Conservation (phyloP, 2,888 invertebrate genomes). For the Drosophila mettleri region DNA sequence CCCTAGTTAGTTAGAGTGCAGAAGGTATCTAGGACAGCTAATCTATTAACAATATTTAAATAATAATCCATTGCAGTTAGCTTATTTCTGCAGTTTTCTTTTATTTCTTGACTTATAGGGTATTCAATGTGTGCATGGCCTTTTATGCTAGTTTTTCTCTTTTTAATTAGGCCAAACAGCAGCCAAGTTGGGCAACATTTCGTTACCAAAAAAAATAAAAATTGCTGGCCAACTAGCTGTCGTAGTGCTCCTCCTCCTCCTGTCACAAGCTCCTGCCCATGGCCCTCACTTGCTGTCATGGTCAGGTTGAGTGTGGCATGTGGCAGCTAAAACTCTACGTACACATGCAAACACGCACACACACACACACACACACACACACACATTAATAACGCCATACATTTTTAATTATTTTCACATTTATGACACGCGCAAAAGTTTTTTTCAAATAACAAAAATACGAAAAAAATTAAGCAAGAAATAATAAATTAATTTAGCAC, state of each 20-base stretch:
- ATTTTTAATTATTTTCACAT: conserved; percentile 64
- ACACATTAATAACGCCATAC: conserved; percentile 40
- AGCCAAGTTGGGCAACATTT: conserved; percentile 62
- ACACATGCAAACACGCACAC: too few species aligned
- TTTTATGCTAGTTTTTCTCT: conserved; percentile 63
- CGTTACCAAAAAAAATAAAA: conserved; percentile 64
- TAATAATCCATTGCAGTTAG: too few species aligned
- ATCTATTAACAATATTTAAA: neutral
- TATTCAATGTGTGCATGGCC: conserved; percentile 8
- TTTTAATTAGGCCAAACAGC: conserved; percentile 71
- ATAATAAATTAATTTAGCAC: conserved; percentile 42
- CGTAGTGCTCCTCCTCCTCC: conserved; percentile 12
- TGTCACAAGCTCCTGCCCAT: neutral
- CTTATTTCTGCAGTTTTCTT: neutral
- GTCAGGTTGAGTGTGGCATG: conserved; percentile 50
- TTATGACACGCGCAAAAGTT: conserved; percentile 46
- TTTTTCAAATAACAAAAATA: conserved; percentile 1
- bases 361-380: conserved; percentile 14
- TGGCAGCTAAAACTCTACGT: conserved; percentile 31
- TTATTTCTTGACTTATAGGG: neutral
- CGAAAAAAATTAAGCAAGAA: conserved; percentile 21
- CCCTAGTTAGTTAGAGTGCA: neutral
- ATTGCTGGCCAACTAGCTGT: conserved; percentile 50
- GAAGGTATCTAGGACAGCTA: neutral
- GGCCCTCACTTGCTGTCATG: conserved; percentile 14